Conservation (phyloP, 2,888 invertebrate species). For the Spodoptera littoralis region DNA sequence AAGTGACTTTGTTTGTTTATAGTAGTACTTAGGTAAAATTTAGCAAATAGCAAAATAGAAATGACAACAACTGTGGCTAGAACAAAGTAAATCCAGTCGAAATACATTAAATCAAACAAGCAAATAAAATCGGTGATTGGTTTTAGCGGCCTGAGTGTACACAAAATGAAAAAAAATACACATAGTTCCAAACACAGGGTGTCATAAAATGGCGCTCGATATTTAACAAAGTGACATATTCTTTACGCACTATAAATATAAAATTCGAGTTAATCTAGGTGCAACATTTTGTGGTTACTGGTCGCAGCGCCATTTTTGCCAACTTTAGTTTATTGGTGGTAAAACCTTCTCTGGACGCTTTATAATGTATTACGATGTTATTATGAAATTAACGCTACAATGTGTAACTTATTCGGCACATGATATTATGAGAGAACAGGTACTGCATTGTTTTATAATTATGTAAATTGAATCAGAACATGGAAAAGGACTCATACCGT, state of each 20-base stretch:
- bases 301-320: constrained; percentile 44
- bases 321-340: constrained; percentile 28
- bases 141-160: neutral
- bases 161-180: constrained; percentile 13
- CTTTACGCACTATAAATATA: constrained; percentile 50
- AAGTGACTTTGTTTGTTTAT: no score
- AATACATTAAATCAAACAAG: neutral
- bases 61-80: no score
- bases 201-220: constrained; percentile 26
- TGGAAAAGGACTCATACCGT: no score
- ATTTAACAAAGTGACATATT: constrained; percentile 39
- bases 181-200: neutral
- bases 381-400: neutral
- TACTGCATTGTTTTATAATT: no score
- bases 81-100: no score
- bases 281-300: constrained; percentile 50
- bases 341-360: constrained; percentile 12
- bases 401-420: neutral
- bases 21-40: no score
- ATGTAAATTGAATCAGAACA: no score
- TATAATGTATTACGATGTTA: neutral
- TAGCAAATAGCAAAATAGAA: no score
- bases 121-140: constrained; percentile 3
- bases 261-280: constrained; percentile 48
- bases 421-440: no score